Evolutionary conservation across 2,113 vertebrate genomes (phyloP).

Genomic region (Nibea coibor): DNA sequence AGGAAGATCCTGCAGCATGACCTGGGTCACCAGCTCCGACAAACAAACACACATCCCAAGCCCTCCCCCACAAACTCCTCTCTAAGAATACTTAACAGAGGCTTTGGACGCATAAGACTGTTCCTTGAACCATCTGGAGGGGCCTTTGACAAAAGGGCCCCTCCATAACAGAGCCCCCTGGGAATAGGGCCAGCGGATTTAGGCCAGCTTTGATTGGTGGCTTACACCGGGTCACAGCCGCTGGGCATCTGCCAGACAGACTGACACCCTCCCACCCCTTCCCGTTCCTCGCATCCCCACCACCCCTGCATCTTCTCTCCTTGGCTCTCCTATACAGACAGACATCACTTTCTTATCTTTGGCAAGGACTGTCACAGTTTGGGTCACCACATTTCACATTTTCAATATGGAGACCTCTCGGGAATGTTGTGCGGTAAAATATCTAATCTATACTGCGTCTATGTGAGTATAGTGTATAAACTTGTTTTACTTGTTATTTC

Average conservation of each 20-base stretch:
- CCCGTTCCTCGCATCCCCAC: conserved; percentile 14
- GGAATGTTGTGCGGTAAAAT: not conserved
- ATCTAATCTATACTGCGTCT: not conserved
- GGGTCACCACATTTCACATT: conserved; percentile 20
- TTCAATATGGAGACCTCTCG: conserved; percentile 10
- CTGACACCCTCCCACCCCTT: conserved; percentile 46
- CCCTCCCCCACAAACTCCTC: conserved; percentile 29
- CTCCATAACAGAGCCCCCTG: conserved; percentile 67
- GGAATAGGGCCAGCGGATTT: conserved; percentile 76
- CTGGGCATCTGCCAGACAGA: conserved; percentile 77
- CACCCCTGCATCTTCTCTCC: conserved; percentile 21
- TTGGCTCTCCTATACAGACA: conserved; percentile 29
- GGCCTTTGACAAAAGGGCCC: conserved; percentile 74
- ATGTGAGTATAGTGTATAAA: not conserved
- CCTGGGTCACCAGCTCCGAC: conserved; percentile 52
- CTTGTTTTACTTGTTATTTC: not conserved
- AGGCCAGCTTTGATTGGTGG: conserved; percentile 81
- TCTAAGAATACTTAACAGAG: conserved; percentile 70
- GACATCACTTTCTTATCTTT: conserved; percentile 43
- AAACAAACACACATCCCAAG: conserved; percentile 58
- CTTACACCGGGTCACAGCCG: conserved; percentile 81
- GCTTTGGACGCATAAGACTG: conserved; percentile 70
- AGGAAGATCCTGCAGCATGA: conserved; percentile 49
- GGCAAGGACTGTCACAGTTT: not conserved
- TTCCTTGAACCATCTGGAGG: conserved; percentile 79